These are phyloP conservation scores for Hololepta plana DNA, from an alignment of 2,888 invertebrate genomes.

Conservation along the genomic window DNA sequence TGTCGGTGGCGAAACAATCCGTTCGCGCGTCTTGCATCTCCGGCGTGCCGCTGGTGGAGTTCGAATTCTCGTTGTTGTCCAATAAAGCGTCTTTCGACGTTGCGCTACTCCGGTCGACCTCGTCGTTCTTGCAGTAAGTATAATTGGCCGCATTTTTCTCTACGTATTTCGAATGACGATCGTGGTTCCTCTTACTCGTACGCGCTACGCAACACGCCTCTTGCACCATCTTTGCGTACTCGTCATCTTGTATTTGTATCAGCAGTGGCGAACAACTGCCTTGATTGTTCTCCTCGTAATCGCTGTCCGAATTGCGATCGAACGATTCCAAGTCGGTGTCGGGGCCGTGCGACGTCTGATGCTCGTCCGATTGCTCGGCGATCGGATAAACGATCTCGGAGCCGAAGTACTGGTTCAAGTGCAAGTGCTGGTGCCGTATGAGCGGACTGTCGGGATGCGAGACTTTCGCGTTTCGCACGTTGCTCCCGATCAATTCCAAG, in stretches of 20 bases:
- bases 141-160: not conserved
- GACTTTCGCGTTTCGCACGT: constrained; percentile 35
- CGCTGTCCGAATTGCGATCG: constrained; percentile 41
- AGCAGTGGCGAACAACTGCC: constrained; percentile 53
- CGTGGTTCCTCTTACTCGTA: no score
- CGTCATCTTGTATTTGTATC: constrained; percentile 27
- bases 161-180: constrained; percentile 6
- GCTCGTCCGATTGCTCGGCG: constrained; percentile 69
- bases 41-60: constrained; percentile 39
- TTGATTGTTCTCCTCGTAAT: constrained; percentile 47
- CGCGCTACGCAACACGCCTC: constrained; percentile 10
- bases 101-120: constrained; percentile 46
- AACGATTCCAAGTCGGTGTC: constrained; percentile 38
- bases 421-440: constrained; percentile 50
- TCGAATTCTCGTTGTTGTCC: constrained; percentile 36
- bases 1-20: constrained; percentile 22
- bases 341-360: constrained; percentile 43
- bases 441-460: constrained; percentile 54
- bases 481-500: constrained; percentile 51
- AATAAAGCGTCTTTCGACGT: constrained; percentile 53
- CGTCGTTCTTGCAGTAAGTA: constrained; percentile 17
- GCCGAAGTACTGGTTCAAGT: constrained; percentile 48
- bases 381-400: constrained; percentile 70
- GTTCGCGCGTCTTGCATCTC: constrained; percentile 30
- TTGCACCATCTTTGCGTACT: constrained; percentile 28